phyloP scores from a whole-genome alignment of 2,888 invertebrate species.

The Drosophila mimica region DNA sequence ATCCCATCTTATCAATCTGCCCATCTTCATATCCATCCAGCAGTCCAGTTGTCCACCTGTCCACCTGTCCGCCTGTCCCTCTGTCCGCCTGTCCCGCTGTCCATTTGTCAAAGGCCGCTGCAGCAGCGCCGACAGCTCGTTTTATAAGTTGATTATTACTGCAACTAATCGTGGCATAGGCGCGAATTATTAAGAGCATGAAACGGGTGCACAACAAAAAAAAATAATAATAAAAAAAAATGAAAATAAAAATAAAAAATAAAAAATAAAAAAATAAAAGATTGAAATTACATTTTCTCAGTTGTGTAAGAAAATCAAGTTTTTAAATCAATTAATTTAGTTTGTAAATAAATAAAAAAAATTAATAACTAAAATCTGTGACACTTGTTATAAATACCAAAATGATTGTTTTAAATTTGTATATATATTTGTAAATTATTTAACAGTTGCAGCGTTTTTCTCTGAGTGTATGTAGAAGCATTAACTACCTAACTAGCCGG shows the following conservation, averaged over 20 bases:
- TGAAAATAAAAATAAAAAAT: no score
- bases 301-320: not conserved
- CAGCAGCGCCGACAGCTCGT: conserved; percentile 64
- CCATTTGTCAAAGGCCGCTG: conserved; percentile 29
- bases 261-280: no score
- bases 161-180: conserved; percentile 2
- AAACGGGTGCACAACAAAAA: not conserved
- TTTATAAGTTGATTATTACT: conserved; percentile 72
- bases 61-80: not conserved
- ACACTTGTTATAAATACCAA: not conserved
- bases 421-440: not conserved
- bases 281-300: no score
- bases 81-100: conserved; percentile 22
- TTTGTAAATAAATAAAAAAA: not conserved
- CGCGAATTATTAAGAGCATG: not conserved
- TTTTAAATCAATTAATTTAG: not conserved
- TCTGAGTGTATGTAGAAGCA: conserved; percentile 2
- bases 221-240: no score
- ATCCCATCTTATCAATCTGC: conserved; percentile 56
- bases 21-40: not conserved
- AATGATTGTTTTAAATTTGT: not conserved
- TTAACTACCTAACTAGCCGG: conserved; percentile 39
- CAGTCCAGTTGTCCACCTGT: not conserved
- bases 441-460: not conserved
- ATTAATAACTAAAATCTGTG: not conserved